These are phyloP conservation scores for Mizuhopecten yessoensis DNA, from an alignment of 1,140 invertebrate species.

Conservation along the genomic window DNA sequence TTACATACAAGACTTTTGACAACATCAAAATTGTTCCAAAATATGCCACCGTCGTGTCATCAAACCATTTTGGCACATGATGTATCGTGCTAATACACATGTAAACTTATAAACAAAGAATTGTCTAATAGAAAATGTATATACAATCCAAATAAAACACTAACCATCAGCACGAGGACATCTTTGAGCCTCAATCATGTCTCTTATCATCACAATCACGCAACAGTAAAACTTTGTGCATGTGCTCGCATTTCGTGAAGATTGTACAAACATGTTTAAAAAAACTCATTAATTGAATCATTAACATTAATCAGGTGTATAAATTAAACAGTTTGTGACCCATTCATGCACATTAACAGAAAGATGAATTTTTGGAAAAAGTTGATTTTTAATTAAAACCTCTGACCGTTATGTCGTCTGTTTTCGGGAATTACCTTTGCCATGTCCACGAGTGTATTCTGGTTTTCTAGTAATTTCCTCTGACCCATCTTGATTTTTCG, in stretches of 20 bases:
- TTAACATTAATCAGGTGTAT: conserved; percentile 45
- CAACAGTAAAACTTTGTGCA: conserved; percentile 1
- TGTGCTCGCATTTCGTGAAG: conserved; percentile 23
- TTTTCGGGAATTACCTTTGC: conserved; percentile 92
- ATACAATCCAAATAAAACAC: neutral
- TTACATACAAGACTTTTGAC: neutral
- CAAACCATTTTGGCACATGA: neutral
- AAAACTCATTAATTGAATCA: conserved; percentile 4
- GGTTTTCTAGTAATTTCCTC: conserved; percentile 99
- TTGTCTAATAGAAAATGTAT: neutral
- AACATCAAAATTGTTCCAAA: neutral
- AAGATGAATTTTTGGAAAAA: conserved; percentile 42
- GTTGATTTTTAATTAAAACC: conserved; percentile 23
- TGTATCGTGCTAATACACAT: too few species aligned
- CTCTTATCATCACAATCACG: neutral
- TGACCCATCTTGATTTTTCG: conserved; percentile 99
- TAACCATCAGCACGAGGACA: neutral
- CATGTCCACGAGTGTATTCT: conserved; percentile 99
- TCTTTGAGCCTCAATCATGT: neutral
- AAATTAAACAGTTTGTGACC: conserved; percentile 47
- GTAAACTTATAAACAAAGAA: conserved; percentile 9
- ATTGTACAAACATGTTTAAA: conserved; percentile 2
- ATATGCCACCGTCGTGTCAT: neutral
- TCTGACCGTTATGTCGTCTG: conserved; percentile 35
- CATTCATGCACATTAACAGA: conserved; percentile 14